A percentile compares a stretch with the other conserved stretches of the same genome.
Conservation (phyloP, 2,797 vertebrate genomes). For the Catharus ustulatus region DNA sequence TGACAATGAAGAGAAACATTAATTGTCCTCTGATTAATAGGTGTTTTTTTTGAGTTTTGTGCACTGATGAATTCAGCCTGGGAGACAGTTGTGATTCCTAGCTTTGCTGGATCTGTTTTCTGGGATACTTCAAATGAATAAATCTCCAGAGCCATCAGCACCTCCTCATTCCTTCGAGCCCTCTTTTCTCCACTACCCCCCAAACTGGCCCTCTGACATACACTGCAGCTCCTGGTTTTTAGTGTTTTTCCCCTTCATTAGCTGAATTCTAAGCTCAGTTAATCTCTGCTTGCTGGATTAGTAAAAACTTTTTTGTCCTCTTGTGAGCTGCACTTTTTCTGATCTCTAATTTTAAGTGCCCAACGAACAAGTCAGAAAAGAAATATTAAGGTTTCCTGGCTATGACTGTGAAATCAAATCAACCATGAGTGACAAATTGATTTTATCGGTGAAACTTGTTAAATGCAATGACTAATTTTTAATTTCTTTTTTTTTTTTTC, state of each 20-base stretch:
- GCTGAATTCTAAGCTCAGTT: background rate
- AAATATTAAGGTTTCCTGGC: background rate
- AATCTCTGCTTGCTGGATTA: background rate
- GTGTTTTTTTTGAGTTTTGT: accelerated
- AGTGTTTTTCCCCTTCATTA: background rate
- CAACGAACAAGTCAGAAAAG: background rate
- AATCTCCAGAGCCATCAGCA: background rate
- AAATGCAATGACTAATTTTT: background rate
- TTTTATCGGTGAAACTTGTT: background rate
- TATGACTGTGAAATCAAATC: background rate
- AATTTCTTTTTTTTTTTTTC: background rate
- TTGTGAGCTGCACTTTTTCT: background rate
- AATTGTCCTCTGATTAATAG: background rate
- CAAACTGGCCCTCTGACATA: background rate
- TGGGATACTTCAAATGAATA: background rate
- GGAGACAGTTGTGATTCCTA: background rate
- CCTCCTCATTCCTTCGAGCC: background rate
- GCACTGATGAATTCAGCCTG: background rate
- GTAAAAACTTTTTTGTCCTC: background rate
- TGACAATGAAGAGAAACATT: background rate
- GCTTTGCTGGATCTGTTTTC: background rate
- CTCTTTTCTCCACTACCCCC: background rate
- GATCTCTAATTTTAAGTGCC: background rate
- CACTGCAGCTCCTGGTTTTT: background rate
- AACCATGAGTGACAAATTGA: background rate